Percentiles rank a stretch among this genome's conserved stretches.
Evolutionary conservation across 2,113 vertebrate genomes (phyloP).

Genomic region (Anseranas semipalmata): DNA sequence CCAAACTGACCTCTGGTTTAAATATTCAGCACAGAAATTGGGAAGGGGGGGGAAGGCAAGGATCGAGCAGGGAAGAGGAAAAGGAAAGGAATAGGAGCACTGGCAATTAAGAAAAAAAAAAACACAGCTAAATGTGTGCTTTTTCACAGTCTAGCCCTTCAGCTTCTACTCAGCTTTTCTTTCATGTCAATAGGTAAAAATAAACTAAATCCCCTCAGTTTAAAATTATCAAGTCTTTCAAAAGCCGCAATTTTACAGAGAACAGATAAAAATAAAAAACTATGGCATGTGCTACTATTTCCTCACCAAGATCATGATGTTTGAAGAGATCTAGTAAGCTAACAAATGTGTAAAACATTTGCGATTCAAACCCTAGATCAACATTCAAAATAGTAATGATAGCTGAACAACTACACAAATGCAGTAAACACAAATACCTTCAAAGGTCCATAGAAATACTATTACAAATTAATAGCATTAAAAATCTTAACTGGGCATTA

Average conservation of each 20-base stretch:
- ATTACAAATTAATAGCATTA: not conserved
- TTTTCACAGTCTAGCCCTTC: not conserved
- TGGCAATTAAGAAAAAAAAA: not conserved
- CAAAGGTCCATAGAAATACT: not conserved
- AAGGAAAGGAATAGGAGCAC: not conserved
- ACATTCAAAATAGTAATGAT: not conserved
- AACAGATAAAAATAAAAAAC: not conserved
- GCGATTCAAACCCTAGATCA: not conserved
- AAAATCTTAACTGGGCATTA: not conserved
- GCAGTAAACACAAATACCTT: not conserved
- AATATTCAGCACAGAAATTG: not conserved
- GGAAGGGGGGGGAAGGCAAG: not conserved
- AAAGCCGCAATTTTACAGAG: not conserved
- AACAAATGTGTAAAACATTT: not conserved
- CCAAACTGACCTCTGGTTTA: conserved; percentile 22
- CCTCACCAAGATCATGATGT: not conserved
- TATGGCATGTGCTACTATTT: not conserved
- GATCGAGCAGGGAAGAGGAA: not conserved
- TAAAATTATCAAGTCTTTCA: not conserved
- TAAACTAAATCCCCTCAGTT: not conserved
- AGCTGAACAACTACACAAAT: not conserved
- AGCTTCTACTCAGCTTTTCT: not conserved
- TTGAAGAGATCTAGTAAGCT: not conserved
- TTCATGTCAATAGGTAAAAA: not conserved
- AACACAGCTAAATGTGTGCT: not conserved